Evolutionary conservation across 2,888 invertebrate species (phyloP).

Genomic region (Apodemia hepburni): DNA sequence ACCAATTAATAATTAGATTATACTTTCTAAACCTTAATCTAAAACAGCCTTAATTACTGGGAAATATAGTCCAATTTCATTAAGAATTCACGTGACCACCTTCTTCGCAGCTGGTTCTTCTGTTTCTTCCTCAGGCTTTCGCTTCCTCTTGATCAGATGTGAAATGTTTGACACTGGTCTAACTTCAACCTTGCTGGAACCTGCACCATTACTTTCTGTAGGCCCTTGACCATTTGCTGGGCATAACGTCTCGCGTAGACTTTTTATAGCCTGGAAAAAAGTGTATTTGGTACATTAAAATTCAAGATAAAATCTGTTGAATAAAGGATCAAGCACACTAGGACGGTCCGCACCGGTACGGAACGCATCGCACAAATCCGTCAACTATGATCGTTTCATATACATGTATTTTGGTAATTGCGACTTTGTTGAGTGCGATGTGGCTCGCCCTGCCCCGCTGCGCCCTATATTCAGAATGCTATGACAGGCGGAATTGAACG

Average conservation of each 20-base stretch:
- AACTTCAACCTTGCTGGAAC: conserved; percentile 47
- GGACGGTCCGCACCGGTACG: too few relatives aligned
- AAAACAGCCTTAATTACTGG: conserved; percentile 8
- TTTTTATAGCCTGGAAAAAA: conserved; percentile 61
- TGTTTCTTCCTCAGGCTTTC: conserved; percentile 84
- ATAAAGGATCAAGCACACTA: not conserved
- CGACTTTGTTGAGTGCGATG: too few relatives aligned
- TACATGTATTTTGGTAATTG: too few relatives aligned
- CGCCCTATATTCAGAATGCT: too few relatives aligned
- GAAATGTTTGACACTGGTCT: conserved; percentile 88
- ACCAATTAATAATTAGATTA: not conserved
- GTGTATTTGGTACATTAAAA: not conserved
- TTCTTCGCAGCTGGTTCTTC: conserved; percentile 81
- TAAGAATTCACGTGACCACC: conserved; percentile 56
- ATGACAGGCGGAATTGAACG: too few relatives aligned
- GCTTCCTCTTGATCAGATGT: conserved; percentile 89
- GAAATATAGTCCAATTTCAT: conserved; percentile 19
- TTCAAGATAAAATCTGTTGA: not conserved
- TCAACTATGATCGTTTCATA: too few relatives aligned
- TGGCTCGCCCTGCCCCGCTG: too few relatives aligned
- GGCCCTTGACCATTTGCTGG: conserved; percentile 43
- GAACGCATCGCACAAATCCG: too few relatives aligned
- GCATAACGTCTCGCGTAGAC: conserved; percentile 58
- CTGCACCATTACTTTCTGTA: conserved; percentile 32
- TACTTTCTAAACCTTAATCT: not conserved